A percentile compares a stretch with the other conserved stretches of the same genome.
Conservation (phyloP, 64 coral and sea anemone genomes). For the Orbicella faveolata region DNA sequence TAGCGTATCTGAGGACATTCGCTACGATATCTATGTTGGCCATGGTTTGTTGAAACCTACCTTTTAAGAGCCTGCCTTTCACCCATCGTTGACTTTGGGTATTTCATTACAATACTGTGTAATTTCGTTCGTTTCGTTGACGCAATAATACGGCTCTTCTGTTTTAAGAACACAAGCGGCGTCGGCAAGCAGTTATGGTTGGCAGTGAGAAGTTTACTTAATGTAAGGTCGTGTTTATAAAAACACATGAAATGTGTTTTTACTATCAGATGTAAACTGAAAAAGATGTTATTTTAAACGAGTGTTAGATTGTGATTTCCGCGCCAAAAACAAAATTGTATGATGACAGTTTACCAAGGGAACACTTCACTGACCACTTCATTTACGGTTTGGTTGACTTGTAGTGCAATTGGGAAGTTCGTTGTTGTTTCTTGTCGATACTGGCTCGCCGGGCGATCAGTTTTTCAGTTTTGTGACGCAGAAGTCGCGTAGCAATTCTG, state of each 20-base stretch:
- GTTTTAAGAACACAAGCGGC: no score
- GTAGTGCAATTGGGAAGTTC: no score
- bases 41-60: background rate
- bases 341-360: no score
- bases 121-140: no score
- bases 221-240: background rate
- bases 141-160: no score
- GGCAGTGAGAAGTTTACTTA: background rate
- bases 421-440: no score
- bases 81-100: background rate
- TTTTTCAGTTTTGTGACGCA: no score
- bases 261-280: background rate
- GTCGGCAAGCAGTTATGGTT: background rate
- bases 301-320: background rate
- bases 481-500: no score
- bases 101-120: background rate
- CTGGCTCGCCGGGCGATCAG: no score
- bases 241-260: background rate
- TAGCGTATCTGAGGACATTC: background rate
- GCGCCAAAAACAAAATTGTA: no score
- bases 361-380: no score
- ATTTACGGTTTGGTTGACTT: no score
- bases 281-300: background rate
- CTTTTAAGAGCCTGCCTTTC: background rate
- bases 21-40: background rate